Conservation (phyloP, 2,113 vertebrate genomes). For the Cyphomyrus discorhynchus region DNA sequence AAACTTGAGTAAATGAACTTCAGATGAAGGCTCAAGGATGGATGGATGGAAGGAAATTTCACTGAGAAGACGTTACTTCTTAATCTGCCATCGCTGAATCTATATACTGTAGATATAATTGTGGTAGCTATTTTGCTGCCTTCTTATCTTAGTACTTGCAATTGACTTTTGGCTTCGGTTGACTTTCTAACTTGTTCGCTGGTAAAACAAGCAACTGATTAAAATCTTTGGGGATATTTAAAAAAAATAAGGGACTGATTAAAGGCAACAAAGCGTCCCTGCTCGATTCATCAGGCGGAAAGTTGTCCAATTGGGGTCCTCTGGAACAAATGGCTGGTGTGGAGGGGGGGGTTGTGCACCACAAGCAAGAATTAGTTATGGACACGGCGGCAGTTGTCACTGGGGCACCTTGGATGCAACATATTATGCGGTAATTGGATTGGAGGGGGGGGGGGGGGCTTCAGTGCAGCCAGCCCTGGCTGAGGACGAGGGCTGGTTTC, state of each 20-base stretch:
- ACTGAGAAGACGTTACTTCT: background rate
- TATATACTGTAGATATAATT: background rate
- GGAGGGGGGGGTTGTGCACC: background rate
- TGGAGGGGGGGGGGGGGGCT: too few relatives aligned
- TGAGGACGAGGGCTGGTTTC: background rate
- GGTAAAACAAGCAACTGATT: conserved; percentile 2
- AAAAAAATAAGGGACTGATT: background rate
- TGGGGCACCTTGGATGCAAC: background rate
- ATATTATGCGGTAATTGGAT: background rate
- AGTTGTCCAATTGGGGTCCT: conserved; percentile 12
- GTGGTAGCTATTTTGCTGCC: background rate
- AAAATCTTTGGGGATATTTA: conserved; percentile 3
- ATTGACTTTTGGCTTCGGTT: background rate
- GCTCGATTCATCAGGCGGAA: conserved; percentile 10
- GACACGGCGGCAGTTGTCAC: background rate
- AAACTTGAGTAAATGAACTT: background rate
- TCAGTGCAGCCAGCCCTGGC: background rate
- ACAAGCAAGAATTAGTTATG: background rate
- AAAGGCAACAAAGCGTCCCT: conserved; percentile 1
- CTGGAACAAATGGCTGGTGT: background rate
- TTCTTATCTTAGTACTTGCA: background rate
- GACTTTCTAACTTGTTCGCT: background rate
- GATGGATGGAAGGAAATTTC: background rate
- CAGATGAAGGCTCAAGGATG: background rate
- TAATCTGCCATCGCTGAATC: background rate